These are phyloP conservation scores for Cephus pygmeus DNA, from an alignment of 2,888 invertebrate genomes.

Conservation along the genomic window DNA sequence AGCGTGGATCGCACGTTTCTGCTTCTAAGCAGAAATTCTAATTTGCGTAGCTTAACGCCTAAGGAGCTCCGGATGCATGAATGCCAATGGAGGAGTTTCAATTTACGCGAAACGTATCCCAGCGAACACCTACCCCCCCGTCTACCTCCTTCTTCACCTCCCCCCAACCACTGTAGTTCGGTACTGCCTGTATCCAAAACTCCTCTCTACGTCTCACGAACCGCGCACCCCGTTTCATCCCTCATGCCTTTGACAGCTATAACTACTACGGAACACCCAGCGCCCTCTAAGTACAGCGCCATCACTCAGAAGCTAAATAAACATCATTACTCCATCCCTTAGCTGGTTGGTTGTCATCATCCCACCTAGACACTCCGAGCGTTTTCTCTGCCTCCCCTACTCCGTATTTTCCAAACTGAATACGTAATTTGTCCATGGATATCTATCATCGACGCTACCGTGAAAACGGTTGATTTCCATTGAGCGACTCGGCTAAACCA, in stretches of 20 bases:
- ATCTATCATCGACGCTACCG: background rate
- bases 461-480: background rate
- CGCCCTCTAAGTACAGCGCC: slow-evolving; percentile 6
- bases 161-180: background rate
- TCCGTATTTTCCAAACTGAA: slow-evolving; percentile 35
- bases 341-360: slow-evolving; percentile 7
- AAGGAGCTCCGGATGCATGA: slow-evolving; percentile 54
- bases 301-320: slow-evolving; percentile 55
- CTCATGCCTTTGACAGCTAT: background rate
- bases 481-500: background rate
- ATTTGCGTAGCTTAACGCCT: slow-evolving; percentile 60
- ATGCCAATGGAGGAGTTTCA: slow-evolving; percentile 53
- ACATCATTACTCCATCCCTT: slow-evolving; percentile 55
- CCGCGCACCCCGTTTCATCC: too few species aligned
- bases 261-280: background rate
- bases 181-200: background rate
- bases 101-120: slow-evolving; percentile 45
- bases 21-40: slow-evolving; percentile 59
- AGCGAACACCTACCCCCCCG: too few species aligned
- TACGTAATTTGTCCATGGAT: slow-evolving; percentile 44
- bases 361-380: background rate
- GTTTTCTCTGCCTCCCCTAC: slow-evolving; percentile 8
- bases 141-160: too few species aligned
- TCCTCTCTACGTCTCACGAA: background rate
- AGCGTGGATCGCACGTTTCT: slow-evolving; percentile 35